Percentiles rank a stretch among this genome's conserved stretches.
phyloP scores from a whole-genome alignment of 2,888 invertebrate genomes.

The Peribatodes rhomboidaria region DNA sequence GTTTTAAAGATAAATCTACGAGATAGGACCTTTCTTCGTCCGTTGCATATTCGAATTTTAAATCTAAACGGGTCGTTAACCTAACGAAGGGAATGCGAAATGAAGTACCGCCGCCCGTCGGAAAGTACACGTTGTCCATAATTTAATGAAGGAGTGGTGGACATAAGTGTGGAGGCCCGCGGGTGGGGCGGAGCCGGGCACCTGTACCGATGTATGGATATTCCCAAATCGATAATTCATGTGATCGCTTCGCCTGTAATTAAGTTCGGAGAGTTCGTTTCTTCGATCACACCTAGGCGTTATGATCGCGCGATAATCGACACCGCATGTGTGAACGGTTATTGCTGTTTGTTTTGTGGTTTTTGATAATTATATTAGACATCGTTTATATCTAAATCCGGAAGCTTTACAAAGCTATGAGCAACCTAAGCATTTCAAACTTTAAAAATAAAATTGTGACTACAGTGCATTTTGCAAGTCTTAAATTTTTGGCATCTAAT shows the following conservation, averaged over 20 bases:
- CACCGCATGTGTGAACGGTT: conserved; percentile 60
- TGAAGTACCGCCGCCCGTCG: conserved; percentile 39
- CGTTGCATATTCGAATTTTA: conserved; percentile 63
- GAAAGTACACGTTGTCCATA: conserved; percentile 60
- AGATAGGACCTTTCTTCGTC: conserved; percentile 66
- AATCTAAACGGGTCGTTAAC: conserved; percentile 48
- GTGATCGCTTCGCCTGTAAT: conserved; percentile 78
- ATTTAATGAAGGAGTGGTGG: conserved; percentile 63
- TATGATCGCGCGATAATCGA: conserved; percentile 64
- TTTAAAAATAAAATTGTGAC: background rate
- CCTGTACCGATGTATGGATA: conserved; percentile 72
- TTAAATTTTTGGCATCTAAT: conserved; percentile 9
- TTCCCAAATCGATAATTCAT: conserved; percentile 83
- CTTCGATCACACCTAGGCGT: conserved; percentile 76
- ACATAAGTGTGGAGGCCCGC: conserved; percentile 71
- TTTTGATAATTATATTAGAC: background rate
- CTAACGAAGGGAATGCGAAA: conserved; percentile 50
- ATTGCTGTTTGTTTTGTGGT: conserved; percentile 45
- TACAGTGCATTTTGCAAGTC: background rate
- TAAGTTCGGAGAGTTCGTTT: conserved; percentile 72
- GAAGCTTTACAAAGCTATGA: background rate
- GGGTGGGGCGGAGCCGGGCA: conserved; percentile 76
- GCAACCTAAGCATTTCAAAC: background rate
- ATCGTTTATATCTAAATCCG: background rate
- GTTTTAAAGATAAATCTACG: conserved; percentile 78